Conservation (phyloP, 2,797 vertebrate genomes). For the Sylvilagus floridanus region DNA sequence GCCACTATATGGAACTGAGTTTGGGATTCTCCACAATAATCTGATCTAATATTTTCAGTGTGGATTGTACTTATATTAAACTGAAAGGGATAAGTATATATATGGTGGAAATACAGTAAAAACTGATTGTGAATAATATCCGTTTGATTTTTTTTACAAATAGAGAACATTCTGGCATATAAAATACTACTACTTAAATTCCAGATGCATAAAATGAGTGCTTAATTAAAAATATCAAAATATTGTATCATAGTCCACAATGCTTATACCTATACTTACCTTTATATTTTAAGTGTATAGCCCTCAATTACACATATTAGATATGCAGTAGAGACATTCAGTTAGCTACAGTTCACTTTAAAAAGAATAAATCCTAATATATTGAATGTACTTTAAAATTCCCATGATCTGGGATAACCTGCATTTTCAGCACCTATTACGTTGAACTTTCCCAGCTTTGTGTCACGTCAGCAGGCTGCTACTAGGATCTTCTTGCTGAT, state of each 20-base stretch:
- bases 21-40: background rate
- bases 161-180: background rate
- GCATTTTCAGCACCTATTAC: background rate
- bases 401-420: background rate
- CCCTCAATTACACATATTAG: background rate
- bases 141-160: background rate
- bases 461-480: conserved; percentile 7
- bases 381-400: conserved; percentile 16
- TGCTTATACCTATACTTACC: conserved; percentile 1
- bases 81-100: background rate
- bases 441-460: background rate
- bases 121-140: background rate
- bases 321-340: background rate
- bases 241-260: background rate
- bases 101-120: background rate
- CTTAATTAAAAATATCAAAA: background rate
- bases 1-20: background rate
- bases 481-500: background rate
- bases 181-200: background rate
- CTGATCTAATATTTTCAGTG: conserved; percentile 21
- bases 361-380: conserved; percentile 36
- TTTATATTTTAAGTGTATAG: conserved; percentile 18
- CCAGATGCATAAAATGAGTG: background rate
- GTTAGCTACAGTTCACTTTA: conserved; percentile 30
- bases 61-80: conserved; percentile 18